Evolutionary conservation across 2,797 vertebrate genomes (phyloP).

Genomic region (Gadopsis bispinosus): DNA sequence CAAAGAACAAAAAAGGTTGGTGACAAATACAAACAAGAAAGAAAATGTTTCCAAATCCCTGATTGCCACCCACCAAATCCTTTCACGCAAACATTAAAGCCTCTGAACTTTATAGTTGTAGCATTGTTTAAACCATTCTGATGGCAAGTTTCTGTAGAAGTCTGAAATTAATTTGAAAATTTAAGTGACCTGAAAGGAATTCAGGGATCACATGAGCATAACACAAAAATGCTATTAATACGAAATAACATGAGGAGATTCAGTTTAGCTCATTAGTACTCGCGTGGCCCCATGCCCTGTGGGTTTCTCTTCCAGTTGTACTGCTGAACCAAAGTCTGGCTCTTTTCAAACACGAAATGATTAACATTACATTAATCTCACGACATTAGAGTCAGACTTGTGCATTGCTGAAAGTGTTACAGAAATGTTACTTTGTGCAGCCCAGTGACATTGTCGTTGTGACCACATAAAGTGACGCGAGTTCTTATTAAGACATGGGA

Average conservation of each 20-base stretch:
- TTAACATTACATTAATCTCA: not conserved
- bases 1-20: not conserved
- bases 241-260: not conserved
- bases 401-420: not conserved
- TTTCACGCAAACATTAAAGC: not conserved
- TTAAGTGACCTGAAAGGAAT: not conserved
- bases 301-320: not conserved
- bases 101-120: not conserved
- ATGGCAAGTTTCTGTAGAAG: not conserved
- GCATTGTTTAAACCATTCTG: not conserved
- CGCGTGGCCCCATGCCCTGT: not conserved
- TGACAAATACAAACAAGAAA: slow-evolving; percentile 13
- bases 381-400: not conserved
- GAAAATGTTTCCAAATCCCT: not conserved
- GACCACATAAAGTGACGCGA: not conserved
- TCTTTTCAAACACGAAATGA: not conserved
- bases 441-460: not conserved
- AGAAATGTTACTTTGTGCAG: not conserved
- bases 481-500: not conserved
- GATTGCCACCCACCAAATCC: slow-evolving; percentile 4
- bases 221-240: not conserved
- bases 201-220: not conserved
- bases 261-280: not conserved
- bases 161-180: not conserved
- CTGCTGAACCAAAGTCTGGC: not conserved